phyloP scores from a whole-genome alignment of 2,797 vertebrate species.

The Mormyrus hasselquistii region DNA sequence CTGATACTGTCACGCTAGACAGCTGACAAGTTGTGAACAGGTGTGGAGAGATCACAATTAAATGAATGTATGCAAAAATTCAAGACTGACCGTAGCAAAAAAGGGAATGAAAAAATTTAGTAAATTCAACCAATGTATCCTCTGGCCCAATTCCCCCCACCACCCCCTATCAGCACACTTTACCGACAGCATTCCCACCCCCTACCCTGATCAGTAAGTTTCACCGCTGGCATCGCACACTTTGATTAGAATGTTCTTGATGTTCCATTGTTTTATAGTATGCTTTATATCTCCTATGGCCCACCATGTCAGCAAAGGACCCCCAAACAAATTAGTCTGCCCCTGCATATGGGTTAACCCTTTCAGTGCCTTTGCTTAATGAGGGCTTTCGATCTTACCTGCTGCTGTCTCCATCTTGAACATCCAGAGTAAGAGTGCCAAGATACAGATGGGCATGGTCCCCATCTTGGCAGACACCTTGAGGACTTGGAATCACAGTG shows the following conservation, averaged over 20 bases:
- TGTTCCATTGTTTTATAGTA: background rate
- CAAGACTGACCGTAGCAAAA: background rate
- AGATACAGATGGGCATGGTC: conserved; percentile 43
- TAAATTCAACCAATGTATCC: too few relatives aligned
- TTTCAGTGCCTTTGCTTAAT: background rate
- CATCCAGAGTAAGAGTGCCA: conserved; percentile 38
- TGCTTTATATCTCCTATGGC: background rate
- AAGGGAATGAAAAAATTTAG: too few relatives aligned
- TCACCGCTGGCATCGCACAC: background rate
- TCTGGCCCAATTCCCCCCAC: too few relatives aligned
- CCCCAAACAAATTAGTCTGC: background rate
- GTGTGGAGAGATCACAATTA: background rate
- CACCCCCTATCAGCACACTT: too few relatives aligned
- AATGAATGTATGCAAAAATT: background rate
- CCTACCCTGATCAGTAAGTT: too few relatives aligned
- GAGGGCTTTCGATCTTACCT: conserved; percentile 43
- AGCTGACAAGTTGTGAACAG: background rate
- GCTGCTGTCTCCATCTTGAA: conserved; percentile 31
- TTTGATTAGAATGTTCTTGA: background rate
- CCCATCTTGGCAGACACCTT: conserved; percentile 45
- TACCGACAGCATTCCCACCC: too few relatives aligned
- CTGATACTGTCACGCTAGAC: background rate
- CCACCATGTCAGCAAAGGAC: background rate
- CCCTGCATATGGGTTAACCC: background rate
- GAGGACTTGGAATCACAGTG: conserved; percentile 26